Evolutionary conservation across 1,140 invertebrate species (phyloP).

Genomic region (Probaryconus sp.): DNA sequence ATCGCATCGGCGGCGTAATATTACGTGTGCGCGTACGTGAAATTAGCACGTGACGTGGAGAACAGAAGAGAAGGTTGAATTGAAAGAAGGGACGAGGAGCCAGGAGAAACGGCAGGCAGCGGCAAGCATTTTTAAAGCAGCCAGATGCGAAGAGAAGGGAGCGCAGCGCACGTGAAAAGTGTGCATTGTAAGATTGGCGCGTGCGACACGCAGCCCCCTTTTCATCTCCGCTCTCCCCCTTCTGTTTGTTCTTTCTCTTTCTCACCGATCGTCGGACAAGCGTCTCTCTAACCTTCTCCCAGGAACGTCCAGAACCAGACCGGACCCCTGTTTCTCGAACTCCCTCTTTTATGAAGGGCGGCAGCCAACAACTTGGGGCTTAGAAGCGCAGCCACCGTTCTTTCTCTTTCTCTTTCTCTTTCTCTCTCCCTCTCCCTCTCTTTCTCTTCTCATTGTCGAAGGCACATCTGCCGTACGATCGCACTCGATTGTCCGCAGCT

Average conservation of each 20-base stretch:
- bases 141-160: slow-evolving; percentile 71
- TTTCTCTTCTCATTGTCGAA: slow-evolving; percentile 72
- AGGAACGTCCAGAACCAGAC: slow-evolving; percentile 41
- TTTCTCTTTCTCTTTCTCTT: too few relatives aligned
- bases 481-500: slow-evolving; percentile 76
- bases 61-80: slow-evolving; percentile 19
- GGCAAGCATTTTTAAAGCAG: slow-evolving; percentile 69
- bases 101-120: slow-evolving; percentile 53
- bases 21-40: slow-evolving; percentile 46
- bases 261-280: slow-evolving; percentile 25
- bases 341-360: slow-evolving; percentile 71
- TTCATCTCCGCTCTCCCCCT: slow-evolving; percentile 34
- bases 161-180: slow-evolving; percentile 73
- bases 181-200: slow-evolving; percentile 78
- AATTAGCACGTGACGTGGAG: slow-evolving; percentile 54
- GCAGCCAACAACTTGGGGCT: slow-evolving; percentile 64
- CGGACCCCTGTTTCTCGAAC: slow-evolving; percentile 68
- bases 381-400: slow-evolving; percentile 45
- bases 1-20: slow-evolving; percentile 33
- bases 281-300: slow-evolving; percentile 59
- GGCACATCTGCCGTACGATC: slow-evolving; percentile 77
- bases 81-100: slow-evolving; percentile 56
- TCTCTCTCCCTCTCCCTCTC: too few relatives aligned
- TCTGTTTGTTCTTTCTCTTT: slow-evolving; percentile 55
- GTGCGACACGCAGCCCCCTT: slow-evolving; percentile 75